phyloP scores from a whole-genome alignment of 2,888 invertebrate species.

The Dicycla oo region DNA sequence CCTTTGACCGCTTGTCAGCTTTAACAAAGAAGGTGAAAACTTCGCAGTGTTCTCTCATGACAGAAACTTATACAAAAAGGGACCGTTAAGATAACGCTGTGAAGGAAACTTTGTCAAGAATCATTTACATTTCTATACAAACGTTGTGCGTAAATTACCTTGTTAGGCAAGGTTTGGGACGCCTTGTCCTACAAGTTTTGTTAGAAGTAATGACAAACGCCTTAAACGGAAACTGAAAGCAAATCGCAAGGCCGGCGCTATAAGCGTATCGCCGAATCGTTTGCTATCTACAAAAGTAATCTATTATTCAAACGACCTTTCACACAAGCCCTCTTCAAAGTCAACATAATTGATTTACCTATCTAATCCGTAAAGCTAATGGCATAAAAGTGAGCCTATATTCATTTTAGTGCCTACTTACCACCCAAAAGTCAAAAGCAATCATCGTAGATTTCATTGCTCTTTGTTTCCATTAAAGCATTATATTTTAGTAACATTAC shows the following conservation, averaged over 20 bases:
- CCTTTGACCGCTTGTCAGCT: conserved; percentile 42
- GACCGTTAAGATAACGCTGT: conserved; percentile 57
- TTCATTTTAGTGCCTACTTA: conserved; percentile 13
- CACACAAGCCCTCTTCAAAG: conserved; percentile 47
- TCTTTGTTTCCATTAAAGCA: neutral
- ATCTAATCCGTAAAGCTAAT: conserved; percentile 36
- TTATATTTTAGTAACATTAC: neutral
- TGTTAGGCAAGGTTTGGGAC: conserved; percentile 44
- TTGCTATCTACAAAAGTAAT: conserved; percentile 54
- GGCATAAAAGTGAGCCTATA: conserved; percentile 26
- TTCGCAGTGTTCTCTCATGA: conserved; percentile 39
- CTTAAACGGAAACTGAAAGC: conserved; percentile 49
- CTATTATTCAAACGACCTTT: conserved; percentile 59
- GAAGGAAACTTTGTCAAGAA: conserved; percentile 59
- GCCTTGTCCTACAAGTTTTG: conserved; percentile 45
- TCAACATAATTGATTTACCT: too few species aligned
- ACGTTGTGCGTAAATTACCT: conserved; percentile 52
- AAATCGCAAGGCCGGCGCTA: conserved; percentile 48
- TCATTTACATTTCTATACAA: conserved; percentile 64
- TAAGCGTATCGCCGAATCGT: conserved; percentile 40
- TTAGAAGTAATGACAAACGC: conserved; percentile 43
- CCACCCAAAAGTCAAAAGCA: neutral
- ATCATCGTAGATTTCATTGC: neutral
- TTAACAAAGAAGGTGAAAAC: conserved; percentile 44
- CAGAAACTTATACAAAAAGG: conserved; percentile 54